Conservation (phyloP, 2,888 invertebrate genomes). For the Bugulina stolonifera region DNA sequence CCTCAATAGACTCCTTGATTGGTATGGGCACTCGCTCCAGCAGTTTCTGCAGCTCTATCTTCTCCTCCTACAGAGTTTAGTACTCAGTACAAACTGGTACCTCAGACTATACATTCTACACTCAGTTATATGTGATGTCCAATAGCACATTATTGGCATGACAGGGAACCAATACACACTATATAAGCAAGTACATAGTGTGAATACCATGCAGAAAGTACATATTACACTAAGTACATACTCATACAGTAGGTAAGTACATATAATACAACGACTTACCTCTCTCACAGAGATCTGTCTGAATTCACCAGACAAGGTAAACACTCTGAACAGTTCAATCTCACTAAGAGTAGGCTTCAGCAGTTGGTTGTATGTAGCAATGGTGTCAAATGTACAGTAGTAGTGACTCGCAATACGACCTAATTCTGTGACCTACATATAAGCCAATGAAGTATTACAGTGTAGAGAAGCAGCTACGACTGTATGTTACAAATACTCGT, state of each 20-base stretch:
- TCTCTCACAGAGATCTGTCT: conserved; percentile 74
- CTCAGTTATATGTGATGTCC: too few relatives aligned
- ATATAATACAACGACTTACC: conserved; percentile 34
- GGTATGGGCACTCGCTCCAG: conserved; percentile 94
- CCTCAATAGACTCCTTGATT: conserved; percentile 96
- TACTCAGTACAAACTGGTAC: background rate
- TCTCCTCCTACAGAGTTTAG: conserved; percentile 67
- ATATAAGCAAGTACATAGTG: background rate
- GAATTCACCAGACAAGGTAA: conserved; percentile 95
- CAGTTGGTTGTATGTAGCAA: conserved; percentile 91
- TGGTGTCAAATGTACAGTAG: conserved; percentile 94
- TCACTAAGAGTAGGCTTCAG: conserved; percentile 93
- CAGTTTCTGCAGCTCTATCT: conserved; percentile 90
- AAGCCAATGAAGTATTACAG: too few relatives aligned
- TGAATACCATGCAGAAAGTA: background rate
- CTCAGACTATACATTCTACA: too few relatives aligned
- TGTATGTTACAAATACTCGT: too few relatives aligned
- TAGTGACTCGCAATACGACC: conserved; percentile 97
- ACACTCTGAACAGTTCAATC: conserved; percentile 93
- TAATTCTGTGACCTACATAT: conserved; percentile 74
- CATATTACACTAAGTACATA: too few relatives aligned
- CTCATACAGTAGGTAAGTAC: too few relatives aligned
- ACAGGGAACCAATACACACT: too few relatives aligned
- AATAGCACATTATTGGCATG: too few relatives aligned
- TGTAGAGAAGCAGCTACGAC: too few relatives aligned